Base-by-base conservation (phyloP, 2,888 invertebrate species). In the Marronus borbonicus region DNA sequence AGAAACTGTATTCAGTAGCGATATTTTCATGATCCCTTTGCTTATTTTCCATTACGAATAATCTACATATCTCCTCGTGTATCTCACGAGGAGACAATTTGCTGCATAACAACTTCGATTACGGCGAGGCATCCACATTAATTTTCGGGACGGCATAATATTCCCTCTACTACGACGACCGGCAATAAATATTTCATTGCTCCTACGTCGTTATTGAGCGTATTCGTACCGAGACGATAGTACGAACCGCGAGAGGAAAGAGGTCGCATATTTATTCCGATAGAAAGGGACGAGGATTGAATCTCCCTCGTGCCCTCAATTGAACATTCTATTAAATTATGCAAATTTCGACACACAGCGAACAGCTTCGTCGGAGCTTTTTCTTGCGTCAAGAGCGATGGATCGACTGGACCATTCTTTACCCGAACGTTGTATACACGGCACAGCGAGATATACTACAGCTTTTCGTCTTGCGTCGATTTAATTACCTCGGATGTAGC, bases 261-360 rank as follows among this genome's bases (percentile, higher is more conserved):
- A 28, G 62, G 14, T 62, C 14, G 62, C 62, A 31, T 62, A 62
- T 62, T 62, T 62, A 62, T 62, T 58, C 62, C n/a, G 20, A 74
- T 39, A 58, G 24, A 60, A 74, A 60, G 60, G 60, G 72, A 60
- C 72, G 60, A 74, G 60, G 72, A 74, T 74, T 74, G 72, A 74
- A 74, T 74, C 60, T 39, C 70, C n/a, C 68, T 60, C 72, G 44
- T 60, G 44, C 60, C 72, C 72, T 74, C 72, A 74, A 74, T 74
- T 74, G 72, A 74, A 60, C 72, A 74, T 77, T 77, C 77, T 77
- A 77, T 77, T 77, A 77, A 77, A 77, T 77, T 77, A 77, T 72
- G 77, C 64, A 77, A 77, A 77, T 77, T 72, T 8, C 52, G 39
- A 64, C 70, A 36, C 50, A 52, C 36, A 17, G 24, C 52, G 31